Conservation (phyloP, 2,888 invertebrate genomes). For the Cremastinae sp. region DNA sequence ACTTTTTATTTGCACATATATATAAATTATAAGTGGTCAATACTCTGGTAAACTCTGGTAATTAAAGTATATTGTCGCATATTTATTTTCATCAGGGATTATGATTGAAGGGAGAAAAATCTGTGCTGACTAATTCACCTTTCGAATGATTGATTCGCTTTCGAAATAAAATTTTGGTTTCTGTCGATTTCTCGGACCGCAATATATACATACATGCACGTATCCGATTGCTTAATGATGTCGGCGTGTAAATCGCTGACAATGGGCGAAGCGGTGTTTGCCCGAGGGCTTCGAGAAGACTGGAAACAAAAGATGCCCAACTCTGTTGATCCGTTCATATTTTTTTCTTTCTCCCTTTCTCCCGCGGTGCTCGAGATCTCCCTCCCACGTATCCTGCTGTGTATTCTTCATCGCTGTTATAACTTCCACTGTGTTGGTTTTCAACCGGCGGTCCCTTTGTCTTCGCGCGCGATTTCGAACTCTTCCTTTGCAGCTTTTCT, state of each 20-base stretch:
- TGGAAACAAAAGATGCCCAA: constrained; percentile 65
- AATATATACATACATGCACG: neutral
- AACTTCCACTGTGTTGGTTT: constrained; percentile 47
- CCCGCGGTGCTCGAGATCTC: neutral
- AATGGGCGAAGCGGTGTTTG: constrained; percentile 64
- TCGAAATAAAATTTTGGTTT: constrained; percentile 30
- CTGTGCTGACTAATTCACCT: neutral
- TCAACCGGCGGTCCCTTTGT: constrained; percentile 59
- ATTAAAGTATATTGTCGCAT: too few relatives aligned
- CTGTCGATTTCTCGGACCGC: constrained; percentile 47
- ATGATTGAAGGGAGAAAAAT: too few relatives aligned
- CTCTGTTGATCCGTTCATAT: constrained; percentile 22
- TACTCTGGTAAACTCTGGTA: too few relatives aligned
- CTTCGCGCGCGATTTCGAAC: constrained; percentile 52
- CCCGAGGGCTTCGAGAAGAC: constrained; percentile 60
- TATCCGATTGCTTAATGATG: constrained; percentile 68
- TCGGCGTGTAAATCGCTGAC: constrained; percentile 68
- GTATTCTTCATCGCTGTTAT: constrained; percentile 58
- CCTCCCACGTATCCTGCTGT: constrained; percentile 57
- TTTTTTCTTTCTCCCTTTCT: constrained; percentile 28
- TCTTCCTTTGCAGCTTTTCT: constrained; percentile 52
- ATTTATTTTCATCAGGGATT: too few relatives aligned
- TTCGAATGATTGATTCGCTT: constrained; percentile 46
- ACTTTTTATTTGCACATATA: too few relatives aligned
- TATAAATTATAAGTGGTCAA: too few relatives aligned